Base-by-base conservation (phyloP, 2,888 invertebrate species). In the Scaptomyza parva region DNA sequence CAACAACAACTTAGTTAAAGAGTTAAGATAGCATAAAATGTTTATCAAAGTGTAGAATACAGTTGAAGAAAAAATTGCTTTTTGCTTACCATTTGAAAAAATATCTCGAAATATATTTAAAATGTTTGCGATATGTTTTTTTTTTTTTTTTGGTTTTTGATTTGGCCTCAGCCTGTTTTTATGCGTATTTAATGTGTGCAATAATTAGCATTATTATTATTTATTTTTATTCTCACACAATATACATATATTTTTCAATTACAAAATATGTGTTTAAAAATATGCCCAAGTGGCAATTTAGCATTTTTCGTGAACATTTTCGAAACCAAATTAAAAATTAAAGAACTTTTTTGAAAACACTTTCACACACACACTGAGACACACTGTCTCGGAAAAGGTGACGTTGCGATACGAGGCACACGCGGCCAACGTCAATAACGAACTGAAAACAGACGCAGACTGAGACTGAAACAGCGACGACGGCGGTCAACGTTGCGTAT, bases 401-500 rank as follows among this genome's bases (percentile, higher is more conserved):
- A 50, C 45, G 57, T 58, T 55, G 55, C 62, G 74, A 55, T 22
- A 55, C 61, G 75, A 50, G 53, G 47, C 60, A 63, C 47, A 70
- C 62, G 76, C 78, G 75, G 55, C 60, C 73, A 86, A 62, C 71
- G 69, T 75, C 75, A 65, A 78, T 70, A 64, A 52, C 65, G 48
- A 70, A 88, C 88, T 79, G 80, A 59, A 44, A 11, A 39, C n/a
- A n/a, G n/a, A n/a, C n/a, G n/a, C n/a, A n/a, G n/a, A 51, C 55
- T 37, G 44, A 48, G 2, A 17, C 35, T 9, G 37, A 37, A 11
- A 11, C 1, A 30, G 17, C 8, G 37, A 35, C 53, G 59, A 45
- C 47, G 41, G 73, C 77, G 67, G 41, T 62, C 63, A 80, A 80
- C 77, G 77, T 77, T 73, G 81, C 81, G 77, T 78, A 80, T 78